These are phyloP conservation scores for Coluber constrictor DNA, from an alignment of 2,797 vertebrate genomes.

Conservation along the genomic window DNA sequence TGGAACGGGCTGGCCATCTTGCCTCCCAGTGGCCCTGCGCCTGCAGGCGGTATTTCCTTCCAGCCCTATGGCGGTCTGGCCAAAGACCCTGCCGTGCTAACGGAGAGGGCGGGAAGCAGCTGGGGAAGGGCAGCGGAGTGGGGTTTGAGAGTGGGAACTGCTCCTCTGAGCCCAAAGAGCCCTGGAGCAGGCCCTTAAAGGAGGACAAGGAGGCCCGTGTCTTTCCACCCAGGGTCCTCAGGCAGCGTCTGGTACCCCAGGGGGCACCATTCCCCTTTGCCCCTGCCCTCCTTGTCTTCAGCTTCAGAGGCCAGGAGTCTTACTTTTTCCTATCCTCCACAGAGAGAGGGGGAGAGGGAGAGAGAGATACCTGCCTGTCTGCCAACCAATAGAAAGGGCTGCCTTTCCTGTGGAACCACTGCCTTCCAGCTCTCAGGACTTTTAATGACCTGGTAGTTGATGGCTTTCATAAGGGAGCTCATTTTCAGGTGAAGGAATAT, in stretches of 20 bases:
- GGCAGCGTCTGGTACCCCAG: neutral
- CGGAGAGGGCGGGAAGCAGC: neutral
- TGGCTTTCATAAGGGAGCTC: neutral
- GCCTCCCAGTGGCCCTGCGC: neutral
- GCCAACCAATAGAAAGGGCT: neutral
- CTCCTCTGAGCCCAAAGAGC: neutral
- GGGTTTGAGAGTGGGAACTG: accelerated
- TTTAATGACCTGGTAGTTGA: neutral
- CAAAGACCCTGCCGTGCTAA: neutral
- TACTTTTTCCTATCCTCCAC: neutral
- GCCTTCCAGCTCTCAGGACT: neutral
- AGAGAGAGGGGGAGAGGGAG: neutral
- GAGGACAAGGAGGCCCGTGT: neutral
- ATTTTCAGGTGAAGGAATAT: neutral
- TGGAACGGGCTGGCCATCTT: neutral
- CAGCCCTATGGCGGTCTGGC: neutral
- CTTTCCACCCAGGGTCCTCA: neutral
- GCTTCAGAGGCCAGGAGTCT: neutral
- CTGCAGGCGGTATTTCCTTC: neutral
- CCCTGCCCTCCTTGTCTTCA: neutral
- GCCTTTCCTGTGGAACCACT: neutral
- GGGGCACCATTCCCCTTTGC: neutral
- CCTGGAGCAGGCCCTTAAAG: neutral
- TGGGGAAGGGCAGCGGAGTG: too few species aligned
- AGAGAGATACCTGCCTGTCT: neutral